Evolutionary conservation across 2,113 vertebrate genomes (phyloP).

Genomic region (Nothobranchius kuhntae): DNA sequence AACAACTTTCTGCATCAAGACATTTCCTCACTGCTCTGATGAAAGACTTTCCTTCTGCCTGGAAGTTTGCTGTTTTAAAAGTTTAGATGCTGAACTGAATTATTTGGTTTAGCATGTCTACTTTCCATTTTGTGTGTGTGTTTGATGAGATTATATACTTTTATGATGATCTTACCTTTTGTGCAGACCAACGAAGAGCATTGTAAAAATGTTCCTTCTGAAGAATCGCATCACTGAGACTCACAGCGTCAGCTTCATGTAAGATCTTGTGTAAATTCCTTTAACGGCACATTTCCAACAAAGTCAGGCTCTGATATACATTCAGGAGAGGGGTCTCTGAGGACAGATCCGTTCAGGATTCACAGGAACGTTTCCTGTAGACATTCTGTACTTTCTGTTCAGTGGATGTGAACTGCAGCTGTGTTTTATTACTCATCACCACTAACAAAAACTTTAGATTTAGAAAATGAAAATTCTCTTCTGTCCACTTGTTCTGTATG

Average conservation of each 20-base stretch:
- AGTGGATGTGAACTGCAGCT: too few species aligned
- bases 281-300: neutral
- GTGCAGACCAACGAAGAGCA: too few species aligned
- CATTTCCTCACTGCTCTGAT: slow-evolving; percentile 22
- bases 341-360: neutral
- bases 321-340: neutral
- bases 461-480: too few species aligned
- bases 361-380: too few species aligned
- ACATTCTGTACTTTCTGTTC: too few species aligned
- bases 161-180: neutral
- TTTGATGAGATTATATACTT: neutral
- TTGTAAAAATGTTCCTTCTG: neutral
- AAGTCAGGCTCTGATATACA: neutral
- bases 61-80: too few species aligned
- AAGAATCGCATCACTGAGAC: neutral
- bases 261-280: neutral
- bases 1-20: neutral
- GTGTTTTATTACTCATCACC: too few species aligned
- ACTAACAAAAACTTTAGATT: too few species aligned
- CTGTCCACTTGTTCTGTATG: too few species aligned
- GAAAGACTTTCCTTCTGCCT: slow-evolving; percentile 19
- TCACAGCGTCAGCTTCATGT: neutral
- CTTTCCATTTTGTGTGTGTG: neutral
- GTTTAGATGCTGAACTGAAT: too few species aligned
- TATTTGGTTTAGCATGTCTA: too few species aligned